Evolutionary conservation across 1,140 invertebrate species (phyloP).

Genomic region (Macrobrachium nipponense): DNA sequence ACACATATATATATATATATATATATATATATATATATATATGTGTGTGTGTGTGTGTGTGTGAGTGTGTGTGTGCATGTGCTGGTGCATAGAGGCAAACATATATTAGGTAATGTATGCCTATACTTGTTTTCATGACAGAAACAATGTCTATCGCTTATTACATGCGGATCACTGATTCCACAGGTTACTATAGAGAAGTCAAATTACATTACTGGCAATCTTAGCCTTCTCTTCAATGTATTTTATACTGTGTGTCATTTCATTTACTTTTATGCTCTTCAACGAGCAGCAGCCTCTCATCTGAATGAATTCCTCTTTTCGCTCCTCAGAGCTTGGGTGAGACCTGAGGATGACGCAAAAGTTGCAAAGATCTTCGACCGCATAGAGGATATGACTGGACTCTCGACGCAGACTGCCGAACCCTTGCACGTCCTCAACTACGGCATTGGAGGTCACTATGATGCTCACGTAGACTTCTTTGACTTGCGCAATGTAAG

Average conservation of each 20-base stretch:
- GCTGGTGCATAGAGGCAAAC: not conserved
- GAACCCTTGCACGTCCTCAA: slow-evolving; percentile 64
- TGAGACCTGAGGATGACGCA: slow-evolving; percentile 33
- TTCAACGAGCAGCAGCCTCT: not conserved
- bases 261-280: not conserved
- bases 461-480: slow-evolving; percentile 65
- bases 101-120: not conserved
- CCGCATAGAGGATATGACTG: slow-evolving; percentile 60
- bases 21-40: no score
- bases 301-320: not conserved
- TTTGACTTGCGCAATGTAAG: slow-evolving; percentile 56
- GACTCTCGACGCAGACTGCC: slow-evolving; percentile 49
- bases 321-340: slow-evolving; percentile 49
- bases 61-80: not conserved
- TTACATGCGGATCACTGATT: not conserved
- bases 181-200: no score
- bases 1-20: no score
- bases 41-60: no score
- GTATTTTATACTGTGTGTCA: no score
- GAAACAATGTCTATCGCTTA: not conserved
- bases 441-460: slow-evolving; percentile 66
- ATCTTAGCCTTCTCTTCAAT: no score
- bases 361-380: slow-evolving; percentile 42
- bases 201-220: no score
- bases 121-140: no score